Evolutionary conservation across 2,888 invertebrate genomes (phyloP).

Genomic region (Meliscaeva auricollis): DNA sequence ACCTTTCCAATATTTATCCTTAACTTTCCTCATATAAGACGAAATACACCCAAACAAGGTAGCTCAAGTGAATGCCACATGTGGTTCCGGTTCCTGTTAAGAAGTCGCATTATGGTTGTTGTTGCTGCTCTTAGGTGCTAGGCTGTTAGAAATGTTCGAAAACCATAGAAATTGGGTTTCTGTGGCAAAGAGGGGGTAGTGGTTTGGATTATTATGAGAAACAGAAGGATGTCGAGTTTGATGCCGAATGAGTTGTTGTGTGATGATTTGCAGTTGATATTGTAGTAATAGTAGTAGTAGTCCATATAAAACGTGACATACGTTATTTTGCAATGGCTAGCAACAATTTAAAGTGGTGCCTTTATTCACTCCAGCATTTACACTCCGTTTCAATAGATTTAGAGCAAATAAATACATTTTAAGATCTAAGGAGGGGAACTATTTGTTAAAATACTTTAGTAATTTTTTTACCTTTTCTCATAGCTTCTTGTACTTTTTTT

Average conservation of each 20-base stretch:
- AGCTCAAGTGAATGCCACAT: constrained; percentile 55
- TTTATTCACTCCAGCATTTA: constrained; percentile 7
- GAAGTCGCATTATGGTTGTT: constrained; percentile 43
- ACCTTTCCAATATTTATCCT: not conserved
- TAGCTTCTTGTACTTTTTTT: too few relatives aligned
- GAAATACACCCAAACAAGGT: constrained; percentile 19
- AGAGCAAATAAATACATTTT: too few relatives aligned
- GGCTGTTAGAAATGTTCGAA: not conserved
- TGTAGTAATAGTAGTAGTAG: too few relatives aligned
- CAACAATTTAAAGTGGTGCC: constrained; percentile 30
- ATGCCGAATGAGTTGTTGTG: constrained; percentile 33
- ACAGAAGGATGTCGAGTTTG: not conserved
- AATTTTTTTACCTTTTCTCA: too few relatives aligned
- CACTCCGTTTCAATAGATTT: not conserved
- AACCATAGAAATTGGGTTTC: constrained; percentile 17
- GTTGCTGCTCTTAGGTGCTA: constrained; percentile 33
- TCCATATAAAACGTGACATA: constrained; percentile 58
- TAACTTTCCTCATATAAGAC: constrained; percentile 28
- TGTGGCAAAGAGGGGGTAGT: not conserved
- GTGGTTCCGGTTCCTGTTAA: constrained; percentile 51
- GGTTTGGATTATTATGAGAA: not conserved
- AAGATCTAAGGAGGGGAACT: too few relatives aligned
- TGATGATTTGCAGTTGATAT: constrained; percentile 68
- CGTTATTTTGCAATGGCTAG: constrained; percentile 52
- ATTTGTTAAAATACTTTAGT: too few relatives aligned